Conservation (phyloP, 2,888 invertebrate species). For the Catocala nupta region DNA sequence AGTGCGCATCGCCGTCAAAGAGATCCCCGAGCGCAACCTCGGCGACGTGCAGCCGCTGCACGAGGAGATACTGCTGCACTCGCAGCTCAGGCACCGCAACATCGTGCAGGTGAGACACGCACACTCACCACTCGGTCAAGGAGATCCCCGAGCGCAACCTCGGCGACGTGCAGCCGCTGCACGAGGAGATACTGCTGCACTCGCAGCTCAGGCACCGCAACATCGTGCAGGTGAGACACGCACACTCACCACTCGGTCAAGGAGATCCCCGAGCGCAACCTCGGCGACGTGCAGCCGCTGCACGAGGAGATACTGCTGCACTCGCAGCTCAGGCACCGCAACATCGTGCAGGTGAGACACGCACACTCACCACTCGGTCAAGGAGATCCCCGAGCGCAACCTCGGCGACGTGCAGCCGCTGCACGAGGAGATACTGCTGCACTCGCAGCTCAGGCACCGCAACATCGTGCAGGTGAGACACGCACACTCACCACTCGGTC, state of each 20-base stretch:
- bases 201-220: conserved; percentile 98
- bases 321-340: conserved; percentile 97
- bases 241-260: not conserved
- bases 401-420: conserved; percentile 93
- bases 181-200: conserved; percentile 99
- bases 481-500: not conserved
- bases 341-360: conserved; percentile 94
- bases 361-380: not conserved
- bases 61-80: conserved; percentile 99
- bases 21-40: conserved; percentile 98
- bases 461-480: conserved; percentile 95
- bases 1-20: conserved; percentile 98
- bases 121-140: too few relatives aligned
- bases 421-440: conserved; percentile 99
- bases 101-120: conserved; percentile 92
- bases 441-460: conserved; percentile 97
- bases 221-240: conserved; percentile 92
- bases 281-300: conserved; percentile 93
- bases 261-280: too few relatives aligned
- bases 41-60: conserved; percentile 99
- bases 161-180: conserved; percentile 94
- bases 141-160: too few relatives aligned
- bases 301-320: conserved; percentile 99
- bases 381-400: too few relatives aligned
- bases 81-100: conserved; percentile 97